A percentile compares a stretch with the other conserved stretches of the same genome.
Conservation (phyloP, 2,888 invertebrate species). For the Netelia inedita region DNA sequence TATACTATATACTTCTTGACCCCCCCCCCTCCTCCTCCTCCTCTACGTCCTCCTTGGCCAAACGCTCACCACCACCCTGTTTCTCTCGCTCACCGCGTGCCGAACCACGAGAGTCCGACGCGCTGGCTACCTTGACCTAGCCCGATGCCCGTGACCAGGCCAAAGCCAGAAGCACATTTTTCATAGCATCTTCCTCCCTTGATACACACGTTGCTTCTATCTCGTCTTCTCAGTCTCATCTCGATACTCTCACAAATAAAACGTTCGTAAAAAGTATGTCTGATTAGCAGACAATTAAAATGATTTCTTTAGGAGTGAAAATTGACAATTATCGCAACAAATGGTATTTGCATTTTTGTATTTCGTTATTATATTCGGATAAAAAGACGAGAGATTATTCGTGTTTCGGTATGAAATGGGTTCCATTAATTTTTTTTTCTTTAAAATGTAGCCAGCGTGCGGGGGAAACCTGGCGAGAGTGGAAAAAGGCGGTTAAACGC, state of each 20-base stretch:
- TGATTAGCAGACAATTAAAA: neutral
- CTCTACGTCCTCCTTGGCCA: constrained; percentile 1
- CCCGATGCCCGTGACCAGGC: constrained; percentile 63
- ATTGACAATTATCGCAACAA: neutral
- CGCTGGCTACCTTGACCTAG: constrained; percentile 71
- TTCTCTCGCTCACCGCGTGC: constrained; percentile 55
- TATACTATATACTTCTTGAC: constrained; percentile 45
- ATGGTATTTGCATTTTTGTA: neutral
- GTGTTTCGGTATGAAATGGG: too few relatives aligned
- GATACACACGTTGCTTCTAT: constrained; percentile 2
- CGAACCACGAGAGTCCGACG: constrained; percentile 54
- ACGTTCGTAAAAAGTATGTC: neutral
- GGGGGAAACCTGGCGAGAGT: constrained; percentile 34
- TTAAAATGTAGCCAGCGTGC: neutral
- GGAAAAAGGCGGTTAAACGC: constrained; percentile 39
- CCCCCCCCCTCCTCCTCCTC: constrained; percentile 60
- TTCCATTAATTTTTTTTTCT: too few relatives aligned
- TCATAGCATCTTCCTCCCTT: constrained; percentile 49
- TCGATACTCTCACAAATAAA: neutral
- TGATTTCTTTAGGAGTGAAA: neutral
- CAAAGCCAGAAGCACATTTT: constrained; percentile 41
- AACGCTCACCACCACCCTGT: constrained; percentile 28
- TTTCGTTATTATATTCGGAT: too few relatives aligned
- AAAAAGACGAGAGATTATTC: too few relatives aligned
- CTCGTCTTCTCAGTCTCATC: neutral